A percentile compares a stretch with the other conserved stretches of the same genome.
Conservation (phyloP, 1,140 invertebrate species). For the Dendrolimus kikuchii region DNA sequence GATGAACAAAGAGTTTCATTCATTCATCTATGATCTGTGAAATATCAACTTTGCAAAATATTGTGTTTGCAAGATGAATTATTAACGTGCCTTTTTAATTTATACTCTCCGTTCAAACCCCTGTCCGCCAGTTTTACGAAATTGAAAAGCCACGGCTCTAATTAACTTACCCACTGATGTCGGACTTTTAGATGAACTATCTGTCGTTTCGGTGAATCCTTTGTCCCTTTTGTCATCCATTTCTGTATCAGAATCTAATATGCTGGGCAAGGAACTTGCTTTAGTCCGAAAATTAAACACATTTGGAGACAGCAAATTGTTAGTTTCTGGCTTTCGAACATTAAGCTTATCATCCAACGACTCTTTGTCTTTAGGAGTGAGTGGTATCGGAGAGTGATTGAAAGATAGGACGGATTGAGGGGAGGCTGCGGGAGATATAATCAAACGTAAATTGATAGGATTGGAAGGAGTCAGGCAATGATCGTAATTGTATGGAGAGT, state of each 20-base stretch:
- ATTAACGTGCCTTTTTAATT: too few relatives aligned
- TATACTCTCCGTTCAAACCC: too few relatives aligned
- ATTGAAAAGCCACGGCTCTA: neutral
- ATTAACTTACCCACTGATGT: conserved; percentile 70
- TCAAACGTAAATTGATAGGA: conserved; percentile 72
- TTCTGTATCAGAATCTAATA: conserved; percentile 82
- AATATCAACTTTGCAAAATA: too few relatives aligned
- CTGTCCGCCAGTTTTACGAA: too few relatives aligned
- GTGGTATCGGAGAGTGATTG: conserved; percentile 48
- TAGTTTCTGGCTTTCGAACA: conserved; percentile 37
- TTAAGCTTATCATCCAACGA: conserved; percentile 26
- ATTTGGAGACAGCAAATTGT: conserved; percentile 73
- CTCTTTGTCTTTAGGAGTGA: conserved; percentile 23
- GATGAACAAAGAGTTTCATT: too few relatives aligned
- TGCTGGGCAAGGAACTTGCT: conserved; percentile 84
- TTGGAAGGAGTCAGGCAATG: conserved; percentile 54
- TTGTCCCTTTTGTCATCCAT: conserved; percentile 72
- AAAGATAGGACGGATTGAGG: conserved; percentile 52
- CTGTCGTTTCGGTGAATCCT: conserved; percentile 47
- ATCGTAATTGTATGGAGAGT: conserved; percentile 51
- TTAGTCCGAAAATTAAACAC: conserved; percentile 76
- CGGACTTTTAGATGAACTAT: conserved; percentile 73
- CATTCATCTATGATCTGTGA: too few relatives aligned
- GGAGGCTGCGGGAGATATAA: conserved; percentile 73
- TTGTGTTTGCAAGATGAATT: too few relatives aligned